Evolutionary conservation across 2,888 invertebrate genomes (phyloP).

Genomic region (Catocala nupta): DNA sequence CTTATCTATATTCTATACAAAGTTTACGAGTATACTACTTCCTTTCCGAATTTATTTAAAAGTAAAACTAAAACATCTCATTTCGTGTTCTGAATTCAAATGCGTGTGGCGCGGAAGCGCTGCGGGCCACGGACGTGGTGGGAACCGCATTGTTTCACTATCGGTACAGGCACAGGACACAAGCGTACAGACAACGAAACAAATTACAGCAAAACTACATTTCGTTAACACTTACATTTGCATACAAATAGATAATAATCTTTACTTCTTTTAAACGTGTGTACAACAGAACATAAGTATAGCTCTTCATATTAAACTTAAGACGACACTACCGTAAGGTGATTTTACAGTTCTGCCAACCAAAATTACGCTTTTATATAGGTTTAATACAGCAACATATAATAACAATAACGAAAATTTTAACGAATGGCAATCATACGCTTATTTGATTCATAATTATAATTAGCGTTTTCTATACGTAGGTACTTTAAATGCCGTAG

Average conservation of each 20-base stretch:
- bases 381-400: too few relatives aligned
- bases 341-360: too few relatives aligned
- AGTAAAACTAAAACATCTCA: constrained; percentile 62
- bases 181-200: constrained; percentile 45
- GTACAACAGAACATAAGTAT: too few relatives aligned
- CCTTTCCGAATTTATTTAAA: constrained; percentile 53
- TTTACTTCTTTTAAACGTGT: neutral
- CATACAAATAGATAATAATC: constrained; percentile 23
- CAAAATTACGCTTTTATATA: too few relatives aligned
- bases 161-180: constrained; percentile 56
- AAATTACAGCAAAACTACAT: constrained; percentile 36
- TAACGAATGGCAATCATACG: too few relatives aligned
- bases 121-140: constrained; percentile 35
- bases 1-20: constrained; percentile 12
- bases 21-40: constrained; percentile 28
- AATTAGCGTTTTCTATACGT: too few relatives aligned
- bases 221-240: constrained; percentile 33
- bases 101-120: constrained; percentile 62
- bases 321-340: too few relatives aligned
- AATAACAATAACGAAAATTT: too few relatives aligned
- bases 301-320: too few relatives aligned
- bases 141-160: constrained; percentile 64
- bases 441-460: too few relatives aligned
- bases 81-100: constrained; percentile 74
- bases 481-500: too few relatives aligned